Evolutionary conservation across 2,113 vertebrate species (phyloP), one percentile per base, ranked within the genome.

Genomic region (Aphyosemion australe): DNA sequence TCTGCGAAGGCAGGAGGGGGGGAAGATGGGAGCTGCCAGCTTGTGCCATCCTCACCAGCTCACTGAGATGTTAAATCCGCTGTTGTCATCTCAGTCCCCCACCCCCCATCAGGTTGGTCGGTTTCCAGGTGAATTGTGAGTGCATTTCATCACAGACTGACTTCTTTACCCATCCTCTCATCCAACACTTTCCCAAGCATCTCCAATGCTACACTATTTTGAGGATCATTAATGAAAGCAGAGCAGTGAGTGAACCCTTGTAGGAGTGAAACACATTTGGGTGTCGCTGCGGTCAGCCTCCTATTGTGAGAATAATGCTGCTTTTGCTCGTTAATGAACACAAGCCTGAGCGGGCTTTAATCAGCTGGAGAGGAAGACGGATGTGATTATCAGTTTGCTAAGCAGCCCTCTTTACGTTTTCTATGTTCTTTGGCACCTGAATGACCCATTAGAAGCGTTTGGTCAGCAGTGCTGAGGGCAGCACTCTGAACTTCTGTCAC

Each of bases 381-480:
- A 66, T 61, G 78, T 62, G 71, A 80, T 83, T 76, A 78, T 69
- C 76, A 87, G 73, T 87, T 84, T 80, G 84, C 82, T 57, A 83
- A 67, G 76, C 80, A 62, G 62, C 45, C 37, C 56, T 72, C 63
- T 63, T 48, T 13, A 39, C 37, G 20, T 78, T 76, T 76, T 47
- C 67, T 51, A 58, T 72, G 78, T 76, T 82, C 62, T 64, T 47
- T 80, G 72, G 81, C 86, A 81, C 80, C 80, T 80, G 68, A 65
- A 12, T 57, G 74, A 83, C 84, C 84, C 78, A 73, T 83, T 80
- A 87, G 77, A 70, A 74, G 64, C 60, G 76, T 69, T 59, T 34
- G 81, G 80, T 85, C 87, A 89, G 86, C 79, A 84, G 78, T 84
- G 86, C 84, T 90, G 82, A 89, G 80, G 80, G 69, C 78, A 84